Percentiles rank a stretch among this genome's conserved stretches.
phyloP scores from a whole-genome alignment of 2,888 invertebrate species.

The Cosmia trapezina region DNA sequence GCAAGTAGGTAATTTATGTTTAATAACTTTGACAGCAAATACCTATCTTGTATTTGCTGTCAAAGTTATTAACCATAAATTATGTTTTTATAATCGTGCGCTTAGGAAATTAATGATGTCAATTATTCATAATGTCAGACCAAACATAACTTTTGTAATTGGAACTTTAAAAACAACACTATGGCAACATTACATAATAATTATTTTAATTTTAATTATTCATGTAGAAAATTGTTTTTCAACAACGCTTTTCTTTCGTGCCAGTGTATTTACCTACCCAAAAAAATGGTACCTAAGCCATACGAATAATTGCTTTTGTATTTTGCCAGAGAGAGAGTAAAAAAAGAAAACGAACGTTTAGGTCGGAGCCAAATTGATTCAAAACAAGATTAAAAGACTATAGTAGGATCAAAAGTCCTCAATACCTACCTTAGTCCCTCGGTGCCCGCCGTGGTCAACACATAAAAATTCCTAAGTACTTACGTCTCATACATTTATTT shows the following conservation, averaged over 20 bases:
- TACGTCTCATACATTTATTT: conserved; percentile 47
- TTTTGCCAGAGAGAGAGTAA: conserved; percentile 28
- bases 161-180: background rate
- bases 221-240: background rate
- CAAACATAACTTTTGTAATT: conserved; percentile 2
- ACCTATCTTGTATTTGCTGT: conserved; percentile 26
- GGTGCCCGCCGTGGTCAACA: conserved; percentile 47
- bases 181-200: background rate
- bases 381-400: conserved; percentile 51
- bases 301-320: conserved; percentile 8
- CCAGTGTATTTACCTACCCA: background rate
- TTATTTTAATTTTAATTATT: background rate
- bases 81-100: conserved; percentile 20
- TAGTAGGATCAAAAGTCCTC: conserved; percentile 38
- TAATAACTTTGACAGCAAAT: too few species aligned
- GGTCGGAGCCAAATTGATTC: conserved; percentile 45
- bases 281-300: background rate
- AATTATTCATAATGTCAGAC: conserved; percentile 11
- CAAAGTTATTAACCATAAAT: conserved; percentile 27
- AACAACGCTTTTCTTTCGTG: background rate
- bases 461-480: conserved; percentile 56
- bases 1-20: background rate
- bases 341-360: conserved; percentile 31
- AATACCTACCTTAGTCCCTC: conserved; percentile 30
- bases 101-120: conserved; percentile 9